phyloP scores from a whole-genome alignment of 2,888 invertebrate genomes.

The Flexamia atlantica region DNA sequence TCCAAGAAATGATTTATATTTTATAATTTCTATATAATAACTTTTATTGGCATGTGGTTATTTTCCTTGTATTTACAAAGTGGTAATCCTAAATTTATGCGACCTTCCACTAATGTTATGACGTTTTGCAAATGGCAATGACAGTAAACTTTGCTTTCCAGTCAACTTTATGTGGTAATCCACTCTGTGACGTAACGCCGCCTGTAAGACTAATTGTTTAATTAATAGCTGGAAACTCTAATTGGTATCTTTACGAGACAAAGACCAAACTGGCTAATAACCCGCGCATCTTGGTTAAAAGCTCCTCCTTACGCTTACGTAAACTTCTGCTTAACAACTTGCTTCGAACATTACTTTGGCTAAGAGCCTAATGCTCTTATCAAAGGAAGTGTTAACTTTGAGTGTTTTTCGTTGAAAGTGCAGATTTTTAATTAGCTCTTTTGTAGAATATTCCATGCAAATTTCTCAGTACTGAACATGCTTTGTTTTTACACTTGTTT shows the following conservation, averaged over 20 bases:
- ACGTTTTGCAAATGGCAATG: too few species aligned
- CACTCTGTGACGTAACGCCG: not conserved
- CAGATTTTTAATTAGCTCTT: too few species aligned
- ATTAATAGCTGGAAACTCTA: conserved; percentile 26
- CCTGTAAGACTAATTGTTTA: conserved; percentile 24
- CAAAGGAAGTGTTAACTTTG: not conserved
- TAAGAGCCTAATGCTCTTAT: not conserved
- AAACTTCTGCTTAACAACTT: conserved; percentile 4
- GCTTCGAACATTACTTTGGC: conserved; percentile 3
- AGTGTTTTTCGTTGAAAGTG: too few species aligned
- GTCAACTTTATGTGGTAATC: conserved; percentile 2
- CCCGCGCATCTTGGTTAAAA: not conserved
- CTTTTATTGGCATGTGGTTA: too few species aligned
- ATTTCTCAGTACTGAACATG: too few species aligned
- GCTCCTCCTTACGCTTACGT: not conserved
- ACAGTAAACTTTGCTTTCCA: not conserved
- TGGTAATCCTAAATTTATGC: too few species aligned
- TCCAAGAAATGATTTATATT: too few species aligned
- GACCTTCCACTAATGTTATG: too few species aligned
- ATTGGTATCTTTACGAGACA: conserved; percentile 1
- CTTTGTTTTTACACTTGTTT: too few species aligned
- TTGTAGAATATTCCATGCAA: too few species aligned
- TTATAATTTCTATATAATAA: too few species aligned
- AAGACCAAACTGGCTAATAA: conserved; percentile 30
- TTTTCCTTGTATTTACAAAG: too few species aligned